Evolutionary conservation across 2,888 invertebrate species (phyloP), one percentile per base, ranked within the genome.

Genomic region (Dicranocentrus wangi): DNA sequence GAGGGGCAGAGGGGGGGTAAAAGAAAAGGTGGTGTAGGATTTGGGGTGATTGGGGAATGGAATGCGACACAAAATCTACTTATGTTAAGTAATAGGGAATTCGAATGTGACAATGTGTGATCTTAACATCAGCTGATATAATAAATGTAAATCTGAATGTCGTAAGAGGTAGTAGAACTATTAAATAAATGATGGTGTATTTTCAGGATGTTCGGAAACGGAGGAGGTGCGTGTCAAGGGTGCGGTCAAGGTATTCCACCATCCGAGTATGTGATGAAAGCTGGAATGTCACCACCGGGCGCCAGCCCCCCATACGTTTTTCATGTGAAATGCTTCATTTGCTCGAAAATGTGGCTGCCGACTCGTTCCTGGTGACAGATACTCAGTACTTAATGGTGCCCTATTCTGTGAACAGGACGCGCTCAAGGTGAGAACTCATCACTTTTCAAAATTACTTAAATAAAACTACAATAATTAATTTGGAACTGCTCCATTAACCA

Each of bases 381-480:
- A 95, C 91, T 95, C 95, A 90, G 93, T 97, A 91, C 91, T 97
- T 87, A 94, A 95, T 88, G 97, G 96, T 86, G 93, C 93, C 88
- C 92, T 96, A 88, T 94, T 97, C 85, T 97, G 97, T 91, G 97
- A 97, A 90, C 94, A 96, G 90, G 97, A 97, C 91, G 97, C 95
- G 93, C 95, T 96, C 90, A 96, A 96, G 90, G 91, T 96, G 83
- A 83, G 60, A 51, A 32, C 23, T 39, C 32, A 51, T 19, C n/a
- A n/a, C n/a, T n/a, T n/a, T n/a, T n/a, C n/a, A n/a, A n/a, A n/a
- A n/a, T n/a, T n/a, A n/a, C n/a, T n/a, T n/a, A n/a, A 1, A n/a
- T 65, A 19, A 15, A 47, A 47, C 47, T 47, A n/a, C n/a, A 47
- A 47, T 47, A 39, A 39, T 39, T 39, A n/a, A n/a, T n/a, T n/a